Conservation (phyloP, 2,888 invertebrate genomes). For the Aporophyla nigra region DNA sequence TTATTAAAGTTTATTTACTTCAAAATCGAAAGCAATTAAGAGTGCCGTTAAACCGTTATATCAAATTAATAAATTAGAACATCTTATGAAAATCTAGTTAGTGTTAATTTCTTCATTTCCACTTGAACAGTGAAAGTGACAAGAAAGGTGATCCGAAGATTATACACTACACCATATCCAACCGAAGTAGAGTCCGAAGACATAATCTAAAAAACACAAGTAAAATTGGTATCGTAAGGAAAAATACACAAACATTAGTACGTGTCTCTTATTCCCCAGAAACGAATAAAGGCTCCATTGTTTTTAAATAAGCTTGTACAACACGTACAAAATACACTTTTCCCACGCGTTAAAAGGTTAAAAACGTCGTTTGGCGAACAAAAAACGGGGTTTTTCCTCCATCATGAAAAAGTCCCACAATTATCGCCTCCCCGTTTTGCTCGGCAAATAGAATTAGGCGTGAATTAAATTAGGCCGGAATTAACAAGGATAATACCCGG, state of each 20-base stretch:
- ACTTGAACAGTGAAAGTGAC: not conserved
- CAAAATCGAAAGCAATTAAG: not conserved
- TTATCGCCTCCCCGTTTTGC: constrained; percentile 90
- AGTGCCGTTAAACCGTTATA: not conserved
- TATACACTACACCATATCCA: not conserved
- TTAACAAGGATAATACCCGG: constrained; percentile 90
- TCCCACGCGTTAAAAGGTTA: constrained; percentile 81
- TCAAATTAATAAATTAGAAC: not conserved
- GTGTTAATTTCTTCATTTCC: not conserved
- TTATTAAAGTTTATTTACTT: not conserved
- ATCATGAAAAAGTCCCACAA: constrained; percentile 86
- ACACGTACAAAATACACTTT: constrained; percentile 69
- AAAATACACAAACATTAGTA: constrained; percentile 23
- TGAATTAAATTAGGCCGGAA: constrained; percentile 90
- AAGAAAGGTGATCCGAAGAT: not conserved
- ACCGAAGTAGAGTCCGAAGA: not conserved
- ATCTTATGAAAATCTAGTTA: not conserved
- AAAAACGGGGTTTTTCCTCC: constrained; percentile 80
- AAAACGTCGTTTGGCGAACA: constrained; percentile 71
- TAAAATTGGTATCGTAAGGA: constrained; percentile 16
- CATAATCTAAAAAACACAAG: constrained; percentile 6
- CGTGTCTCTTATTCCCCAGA: constrained; percentile 27
- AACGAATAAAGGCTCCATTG: constrained; percentile 54
- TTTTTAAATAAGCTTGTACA: constrained; percentile 63
- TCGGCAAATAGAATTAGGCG: constrained; percentile 90